Percentiles rank a stretch among this genome's conserved stretches.
Conservation (phyloP, 2,888 invertebrate species). For the Drosophila lacicola region DNA sequence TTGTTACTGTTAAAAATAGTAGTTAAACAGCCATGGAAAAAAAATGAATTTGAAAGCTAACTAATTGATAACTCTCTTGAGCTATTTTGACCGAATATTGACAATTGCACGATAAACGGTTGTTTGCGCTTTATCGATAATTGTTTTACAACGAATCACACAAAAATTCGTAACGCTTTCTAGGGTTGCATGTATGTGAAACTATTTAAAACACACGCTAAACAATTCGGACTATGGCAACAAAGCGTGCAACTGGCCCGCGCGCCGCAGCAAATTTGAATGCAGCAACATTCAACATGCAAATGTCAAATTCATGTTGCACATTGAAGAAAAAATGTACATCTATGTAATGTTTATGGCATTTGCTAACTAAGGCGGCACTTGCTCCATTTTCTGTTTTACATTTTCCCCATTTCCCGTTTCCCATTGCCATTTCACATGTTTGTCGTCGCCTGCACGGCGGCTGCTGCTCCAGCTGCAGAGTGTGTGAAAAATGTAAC, state of each 20-base stretch:
- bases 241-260: not conserved
- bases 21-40: too few relatives aligned
- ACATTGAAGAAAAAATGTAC: slow-evolving; percentile 3
- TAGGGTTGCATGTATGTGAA: not conserved
- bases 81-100: not conserved
- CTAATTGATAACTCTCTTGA: too few relatives aligned
- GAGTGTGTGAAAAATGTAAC: slow-evolving; percentile 77
- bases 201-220: not conserved
- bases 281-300: slow-evolving; percentile 7
- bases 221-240: not conserved
- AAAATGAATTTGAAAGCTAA: too few relatives aligned
- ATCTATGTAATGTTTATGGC: slow-evolving; percentile 53
- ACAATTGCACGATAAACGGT: not conserved
- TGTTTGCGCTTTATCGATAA: slow-evolving; percentile 5
- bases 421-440: slow-evolving; percentile 53
- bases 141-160: not conserved
- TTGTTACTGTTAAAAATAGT: too few relatives aligned
- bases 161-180: not conserved
- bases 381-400: slow-evolving; percentile 65
- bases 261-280: slow-evolving; percentile 13
- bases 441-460: slow-evolving; percentile 38
- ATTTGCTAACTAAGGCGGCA: slow-evolving; percentile 39
- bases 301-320: slow-evolving; percentile 31
- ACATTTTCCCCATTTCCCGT: slow-evolving; percentile 44
- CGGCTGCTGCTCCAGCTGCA: slow-evolving; percentile 28